phyloP scores from a whole-genome alignment of 2,113 vertebrate genomes.

The Anoura caudifer region DNA sequence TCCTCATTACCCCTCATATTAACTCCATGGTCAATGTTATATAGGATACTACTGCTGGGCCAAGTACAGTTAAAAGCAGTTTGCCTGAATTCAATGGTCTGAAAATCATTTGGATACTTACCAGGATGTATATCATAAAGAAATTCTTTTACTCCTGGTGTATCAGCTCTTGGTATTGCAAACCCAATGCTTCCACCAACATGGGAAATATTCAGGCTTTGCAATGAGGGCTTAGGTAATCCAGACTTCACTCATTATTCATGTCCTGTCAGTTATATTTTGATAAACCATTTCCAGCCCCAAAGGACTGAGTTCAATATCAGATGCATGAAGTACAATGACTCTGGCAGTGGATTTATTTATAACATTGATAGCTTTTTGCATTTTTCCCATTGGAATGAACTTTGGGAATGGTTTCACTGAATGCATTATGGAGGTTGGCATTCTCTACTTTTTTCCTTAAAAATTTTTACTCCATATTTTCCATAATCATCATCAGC shows the following conservation, averaged over 20 bases:
- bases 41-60: slow-evolving; percentile 61
- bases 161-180: slow-evolving; percentile 81
- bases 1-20: slow-evolving; percentile 66
- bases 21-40: slow-evolving; percentile 69
- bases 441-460: slow-evolving; percentile 82
- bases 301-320: slow-evolving; percentile 87
- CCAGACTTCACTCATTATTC: slow-evolving; percentile 90
- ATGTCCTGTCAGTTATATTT: slow-evolving; percentile 87
- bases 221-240: slow-evolving; percentile 86
- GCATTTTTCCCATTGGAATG: slow-evolving; percentile 80
- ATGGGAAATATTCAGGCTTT: slow-evolving; percentile 78
- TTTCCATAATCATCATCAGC: slow-evolving; percentile 90
- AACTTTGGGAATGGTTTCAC: slow-evolving; percentile 87
- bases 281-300: slow-evolving; percentile 79
- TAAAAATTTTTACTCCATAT: slow-evolving; percentile 88
- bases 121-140: slow-evolving; percentile 83
- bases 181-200: slow-evolving; percentile 87
- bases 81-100: slow-evolving; percentile 90
- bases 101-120: slow-evolving; percentile 63
- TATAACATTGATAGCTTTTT: slow-evolving; percentile 78
- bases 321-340: slow-evolving; percentile 88
- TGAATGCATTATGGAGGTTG: slow-evolving; percentile 88
- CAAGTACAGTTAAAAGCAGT: slow-evolving; percentile 88
- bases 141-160: slow-evolving; percentile 81
- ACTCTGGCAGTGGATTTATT: slow-evolving; percentile 84